Base-by-base conservation (phyloP, 2,888 invertebrate species). In the Plutella xylostella region DNA sequence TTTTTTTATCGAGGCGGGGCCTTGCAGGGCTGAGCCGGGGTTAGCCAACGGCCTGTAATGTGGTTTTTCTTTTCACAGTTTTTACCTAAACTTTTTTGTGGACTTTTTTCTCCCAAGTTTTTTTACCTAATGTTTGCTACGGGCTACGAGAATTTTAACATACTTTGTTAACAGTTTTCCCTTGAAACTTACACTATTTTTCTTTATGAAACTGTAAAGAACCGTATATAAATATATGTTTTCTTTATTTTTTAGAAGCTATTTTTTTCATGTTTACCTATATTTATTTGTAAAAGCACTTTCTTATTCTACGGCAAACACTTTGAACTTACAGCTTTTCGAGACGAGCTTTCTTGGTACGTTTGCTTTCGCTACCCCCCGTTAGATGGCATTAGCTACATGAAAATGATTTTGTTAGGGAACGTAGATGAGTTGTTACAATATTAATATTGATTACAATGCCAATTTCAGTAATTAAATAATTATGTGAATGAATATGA, bases 1-100 rank as follows among this genome's bases (percentile, higher is more conserved):
- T 64, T 71, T 76, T 73, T 78, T 78, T 72, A 65, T 66, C 72
- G 80, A 82, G 82, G 82, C 82, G 71, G 72, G 80, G 79, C 78
- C 77, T 68, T n/a, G n/a, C n/a, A n/a, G n/a, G n/a, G 61, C 64
- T 61, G 57, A 71, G 70, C 73, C 74, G 75, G 78, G 65, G 59
- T 57, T 71, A 72, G 67, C 75, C 71, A 76, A 69, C 72, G 65
- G 71, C 61, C 60, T 68, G 65, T 61, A 55, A 60, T 57, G 59
- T 57, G 62, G 63, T 63, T 70, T 58, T 45, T 45, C 43, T 41
- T 45, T 42, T 30, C 33, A 22, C 65, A 52, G 60, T 69, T n/a
- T n/a, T 68, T 73, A 72, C 74, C 72, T 76, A 74, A 66, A 65
- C 55, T 64, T 55, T 42, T 30, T 14, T 17, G 45, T 48, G 57